Evolutionary conservation across 2,888 invertebrate species (phyloP).

Genomic region (Melanostoma mellinum): DNA sequence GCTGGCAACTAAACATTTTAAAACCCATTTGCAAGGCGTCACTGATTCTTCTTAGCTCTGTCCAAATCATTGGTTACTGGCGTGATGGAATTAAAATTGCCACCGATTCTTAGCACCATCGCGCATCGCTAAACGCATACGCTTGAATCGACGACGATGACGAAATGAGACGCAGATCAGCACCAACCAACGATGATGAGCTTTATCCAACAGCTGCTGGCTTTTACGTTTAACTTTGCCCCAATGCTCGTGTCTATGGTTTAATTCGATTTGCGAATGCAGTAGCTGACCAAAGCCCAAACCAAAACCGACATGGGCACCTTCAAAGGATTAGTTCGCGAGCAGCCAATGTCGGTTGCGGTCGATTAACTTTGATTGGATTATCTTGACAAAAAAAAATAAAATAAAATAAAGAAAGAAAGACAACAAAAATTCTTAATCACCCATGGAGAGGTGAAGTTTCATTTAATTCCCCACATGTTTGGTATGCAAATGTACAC

Average conservation of each 20-base stretch:
- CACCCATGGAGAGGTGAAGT: constrained; percentile 18
- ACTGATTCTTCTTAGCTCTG: constrained; percentile 35
- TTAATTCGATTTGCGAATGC: constrained; percentile 66
- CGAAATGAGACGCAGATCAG: constrained; percentile 37
- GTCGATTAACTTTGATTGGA: constrained; percentile 70
- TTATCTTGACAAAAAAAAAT: constrained; percentile 31
- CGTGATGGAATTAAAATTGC: constrained; percentile 46
- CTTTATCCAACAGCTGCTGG: constrained; percentile 34
- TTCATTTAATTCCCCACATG: constrained; percentile 14
- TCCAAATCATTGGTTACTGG: constrained; percentile 8
- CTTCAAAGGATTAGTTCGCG: constrained; percentile 48
- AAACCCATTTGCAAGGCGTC: constrained; percentile 23
- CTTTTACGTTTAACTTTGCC: constrained; percentile 4
- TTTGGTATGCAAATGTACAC: constrained; percentile 8
- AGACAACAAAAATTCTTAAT: constrained; percentile 1
- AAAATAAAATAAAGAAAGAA: background rate
- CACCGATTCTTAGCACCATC: constrained; percentile 20
- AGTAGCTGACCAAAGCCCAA: constrained; percentile 40
- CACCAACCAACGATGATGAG: constrained; percentile 27
- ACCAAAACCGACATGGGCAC: constrained; percentile 34
- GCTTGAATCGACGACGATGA: constrained; percentile 28
- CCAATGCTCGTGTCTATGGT: constrained; percentile 34
- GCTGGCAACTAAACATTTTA: constrained; percentile 1
- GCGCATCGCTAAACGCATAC: constrained; percentile 14
- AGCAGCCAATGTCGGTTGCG: constrained; percentile 54